A percentile compares a stretch with the other conserved stretches of the same genome.
Evolutionary conservation across 2,888 invertebrate genomes (phyloP).

Genomic region (Lasioglossum zephyrum): DNA sequence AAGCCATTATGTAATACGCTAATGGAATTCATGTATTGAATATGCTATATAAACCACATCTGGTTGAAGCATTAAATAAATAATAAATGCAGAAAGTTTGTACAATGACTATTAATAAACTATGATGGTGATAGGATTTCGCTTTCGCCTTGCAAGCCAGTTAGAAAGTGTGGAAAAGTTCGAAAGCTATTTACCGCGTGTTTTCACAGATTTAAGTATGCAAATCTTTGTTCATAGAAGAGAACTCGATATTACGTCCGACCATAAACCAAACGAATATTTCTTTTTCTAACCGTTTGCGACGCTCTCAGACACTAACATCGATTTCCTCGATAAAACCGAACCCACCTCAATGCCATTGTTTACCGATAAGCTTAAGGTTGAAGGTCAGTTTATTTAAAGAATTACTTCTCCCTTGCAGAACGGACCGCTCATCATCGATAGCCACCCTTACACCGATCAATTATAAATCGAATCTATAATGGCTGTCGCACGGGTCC

Average conservation of each 20-base stretch:
- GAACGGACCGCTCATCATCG: slow-evolving; percentile 7
- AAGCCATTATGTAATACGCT: too few relatives aligned
- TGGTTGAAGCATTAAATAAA: too few relatives aligned
- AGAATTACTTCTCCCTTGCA: slow-evolving; percentile 25
- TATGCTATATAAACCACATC: too few relatives aligned
- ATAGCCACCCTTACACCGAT: background rate
- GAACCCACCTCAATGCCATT: slow-evolving; percentile 44
- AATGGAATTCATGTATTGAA: too few relatives aligned
- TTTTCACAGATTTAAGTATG: background rate
- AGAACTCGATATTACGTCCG: background rate
- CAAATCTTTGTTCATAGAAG: background rate
- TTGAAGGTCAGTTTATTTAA: slow-evolving; percentile 68
- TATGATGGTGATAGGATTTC: background rate
- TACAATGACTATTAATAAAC: background rate
- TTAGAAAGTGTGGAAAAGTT: background rate
- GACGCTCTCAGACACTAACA: slow-evolving; percentile 27
- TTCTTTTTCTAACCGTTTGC: slow-evolving; percentile 20
- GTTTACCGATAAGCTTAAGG: slow-evolving; percentile 64
- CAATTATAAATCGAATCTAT: slow-evolving; percentile 7
- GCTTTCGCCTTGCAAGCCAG: background rate
- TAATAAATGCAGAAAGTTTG: background rate
- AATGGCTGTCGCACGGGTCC: background rate
- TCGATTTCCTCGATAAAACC: slow-evolving; percentile 56
- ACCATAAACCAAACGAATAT: slow-evolving; percentile 18
- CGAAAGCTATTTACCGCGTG: background rate